These are phyloP conservation scores for Oscheius sp. DNA, from an alignment of 2,888 invertebrate genomes.

Conservation along the genomic window DNA sequence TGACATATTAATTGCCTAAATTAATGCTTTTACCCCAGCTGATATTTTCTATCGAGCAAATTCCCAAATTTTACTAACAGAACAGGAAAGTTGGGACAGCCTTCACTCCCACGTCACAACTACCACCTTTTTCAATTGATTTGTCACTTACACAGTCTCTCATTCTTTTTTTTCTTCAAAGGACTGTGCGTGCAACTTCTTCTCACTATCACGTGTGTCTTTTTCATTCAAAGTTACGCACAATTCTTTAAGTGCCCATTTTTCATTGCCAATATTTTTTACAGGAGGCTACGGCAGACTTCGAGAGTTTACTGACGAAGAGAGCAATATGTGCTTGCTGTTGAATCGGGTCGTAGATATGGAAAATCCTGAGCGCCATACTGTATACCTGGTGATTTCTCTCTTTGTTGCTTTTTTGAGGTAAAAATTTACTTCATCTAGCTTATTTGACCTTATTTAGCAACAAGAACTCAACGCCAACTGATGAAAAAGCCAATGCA, in stretches of 20 bases:
- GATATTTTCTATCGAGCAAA: too few relatives aligned
- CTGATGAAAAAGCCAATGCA: constrained; percentile 66
- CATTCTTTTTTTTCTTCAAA: constrained; percentile 4
- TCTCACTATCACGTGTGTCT: neutral
- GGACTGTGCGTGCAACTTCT: neutral
- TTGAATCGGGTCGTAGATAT: constrained; percentile 88
- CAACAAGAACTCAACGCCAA: constrained; percentile 57
- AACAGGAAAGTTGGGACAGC: too few relatives aligned
- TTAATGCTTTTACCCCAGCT: too few relatives aligned
- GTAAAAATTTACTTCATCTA: constrained; percentile 11
- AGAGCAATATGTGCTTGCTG: constrained; percentile 82
- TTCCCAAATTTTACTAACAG: too few relatives aligned
- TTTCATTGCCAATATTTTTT: neutral
- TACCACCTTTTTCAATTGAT: too few relatives aligned
- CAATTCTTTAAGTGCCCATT: neutral
- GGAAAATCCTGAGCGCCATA: constrained; percentile 92
- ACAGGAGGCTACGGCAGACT: constrained; percentile 76
- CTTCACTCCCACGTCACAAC: too few relatives aligned
- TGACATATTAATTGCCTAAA: too few relatives aligned
- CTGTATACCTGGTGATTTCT: constrained; percentile 90
- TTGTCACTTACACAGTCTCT: too few relatives aligned
- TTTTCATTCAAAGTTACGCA: neutral
- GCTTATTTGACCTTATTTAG: constrained; percentile 17
- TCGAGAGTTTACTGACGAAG: constrained; percentile 84
- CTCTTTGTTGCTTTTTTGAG: constrained; percentile 82